Percentiles rank a stretch among this genome's conserved stretches.
phyloP scores from a whole-genome alignment of 2,888 invertebrate species.

The Sthenelais limicola region DNA sequence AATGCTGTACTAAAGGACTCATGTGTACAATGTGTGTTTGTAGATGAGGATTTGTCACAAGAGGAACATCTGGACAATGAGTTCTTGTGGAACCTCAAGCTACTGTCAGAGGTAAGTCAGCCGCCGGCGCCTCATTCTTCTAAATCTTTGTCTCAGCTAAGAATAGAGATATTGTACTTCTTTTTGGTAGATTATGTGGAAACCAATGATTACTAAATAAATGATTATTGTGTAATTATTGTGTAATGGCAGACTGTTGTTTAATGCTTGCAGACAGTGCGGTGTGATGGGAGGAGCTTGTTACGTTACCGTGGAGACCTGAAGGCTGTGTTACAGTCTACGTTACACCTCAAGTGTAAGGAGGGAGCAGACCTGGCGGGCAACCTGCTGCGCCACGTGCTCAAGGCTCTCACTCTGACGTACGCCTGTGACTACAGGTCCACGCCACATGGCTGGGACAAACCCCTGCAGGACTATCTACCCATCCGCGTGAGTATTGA shows the following conservation, averaged over 20 bases:
- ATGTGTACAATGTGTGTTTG: too few species aligned
- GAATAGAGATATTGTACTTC: too few species aligned
- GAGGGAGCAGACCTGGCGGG: slow-evolving; percentile 80
- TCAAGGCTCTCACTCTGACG: slow-evolving; percentile 77
- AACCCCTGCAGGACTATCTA: slow-evolving; percentile 80
- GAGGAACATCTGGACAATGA: slow-evolving; percentile 87
- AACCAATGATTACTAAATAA: too few species aligned
- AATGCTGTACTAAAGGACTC: too few species aligned
- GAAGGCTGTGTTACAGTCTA: slow-evolving; percentile 79
- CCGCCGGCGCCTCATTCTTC: too few species aligned
- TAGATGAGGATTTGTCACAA: slow-evolving; percentile 76
- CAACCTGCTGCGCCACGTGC: slow-evolving; percentile 77
- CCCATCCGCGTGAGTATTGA: slow-evolving; percentile 77
- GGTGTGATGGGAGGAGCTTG: slow-evolving; percentile 79
- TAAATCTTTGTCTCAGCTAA: too few species aligned
- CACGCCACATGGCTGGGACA: slow-evolving; percentile 77
- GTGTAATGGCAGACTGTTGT: too few species aligned
- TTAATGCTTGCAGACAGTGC: slow-evolving; percentile 76
- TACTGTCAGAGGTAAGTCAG: slow-evolving; percentile 80
- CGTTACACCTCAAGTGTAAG: slow-evolving; percentile 80
- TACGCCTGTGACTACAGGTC: slow-evolving; percentile 79
- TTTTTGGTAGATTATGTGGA: too few species aligned
- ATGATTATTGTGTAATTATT: too few species aligned
- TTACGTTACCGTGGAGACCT: slow-evolving; percentile 80
- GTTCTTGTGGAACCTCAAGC: slow-evolving; percentile 82